Percentiles rank a stretch among this genome's conserved stretches.
These are phyloP conservation scores for Strigamia crassipes DNA, from an alignment of 2,888 invertebrate genomes.

Conservation along the genomic window DNA sequence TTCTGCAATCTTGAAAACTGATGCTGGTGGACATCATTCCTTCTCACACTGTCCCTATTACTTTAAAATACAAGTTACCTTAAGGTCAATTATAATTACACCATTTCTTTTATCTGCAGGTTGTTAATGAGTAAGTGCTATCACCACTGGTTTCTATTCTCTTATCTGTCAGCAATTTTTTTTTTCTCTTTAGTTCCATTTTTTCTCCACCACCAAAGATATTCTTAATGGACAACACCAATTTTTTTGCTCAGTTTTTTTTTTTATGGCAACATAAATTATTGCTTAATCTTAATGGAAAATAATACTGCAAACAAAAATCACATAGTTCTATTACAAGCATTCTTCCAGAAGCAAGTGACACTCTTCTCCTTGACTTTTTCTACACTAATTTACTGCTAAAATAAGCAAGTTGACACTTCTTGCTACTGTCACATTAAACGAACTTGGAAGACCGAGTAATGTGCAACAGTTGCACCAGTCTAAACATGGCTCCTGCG, in stretches of 20 bases:
- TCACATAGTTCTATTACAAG: not conserved
- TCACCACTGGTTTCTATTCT: not conserved
- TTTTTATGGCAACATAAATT: not conserved
- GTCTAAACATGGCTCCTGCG: not conserved
- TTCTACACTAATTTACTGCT: not conserved
- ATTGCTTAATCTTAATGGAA: slow-evolving; percentile 5
- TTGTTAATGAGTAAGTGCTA: not conserved
- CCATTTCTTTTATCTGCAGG: not conserved
- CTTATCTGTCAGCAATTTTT: not conserved
- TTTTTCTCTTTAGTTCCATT: not conserved
- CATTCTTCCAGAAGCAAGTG: too few species aligned
- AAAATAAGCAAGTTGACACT: not conserved
- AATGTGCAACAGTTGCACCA: not conserved
- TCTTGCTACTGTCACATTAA: not conserved
- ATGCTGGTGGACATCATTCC: not conserved
- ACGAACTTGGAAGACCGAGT: not conserved
- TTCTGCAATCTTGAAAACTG: not conserved
- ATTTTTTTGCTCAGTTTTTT: not conserved
- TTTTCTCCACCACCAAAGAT: not conserved
- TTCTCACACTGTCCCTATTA: not conserved
- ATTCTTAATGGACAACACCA: not conserved
- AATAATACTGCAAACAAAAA: not conserved
- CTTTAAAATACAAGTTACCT: not conserved
- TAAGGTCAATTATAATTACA: not conserved
- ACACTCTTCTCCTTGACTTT: not conserved